A percentile compares a stretch with the other conserved stretches of the same genome.
phyloP scores from a whole-genome alignment of 2,888 invertebrate genomes.

The Ormyrus labotus region DNA sequence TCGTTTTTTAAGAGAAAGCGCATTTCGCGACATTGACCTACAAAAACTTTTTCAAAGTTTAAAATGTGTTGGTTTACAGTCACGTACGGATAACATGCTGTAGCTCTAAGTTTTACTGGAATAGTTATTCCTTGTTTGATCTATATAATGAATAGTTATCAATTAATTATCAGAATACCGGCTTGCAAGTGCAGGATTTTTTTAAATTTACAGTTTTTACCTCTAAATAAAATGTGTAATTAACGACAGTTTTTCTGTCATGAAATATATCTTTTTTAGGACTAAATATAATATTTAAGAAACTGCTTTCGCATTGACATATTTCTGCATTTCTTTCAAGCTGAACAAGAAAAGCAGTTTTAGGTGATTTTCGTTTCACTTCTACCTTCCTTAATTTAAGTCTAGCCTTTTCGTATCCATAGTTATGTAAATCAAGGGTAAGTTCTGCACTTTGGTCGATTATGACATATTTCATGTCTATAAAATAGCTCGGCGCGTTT shows the following conservation, averaged over 20 bases:
- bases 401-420: slow-evolving; percentile 77
- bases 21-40: slow-evolving; percentile 79
- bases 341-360: slow-evolving; percentile 69
- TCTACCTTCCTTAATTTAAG: slow-evolving; percentile 72
- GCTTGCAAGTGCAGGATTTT: not conserved
- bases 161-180: not conserved
- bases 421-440: slow-evolving; percentile 75
- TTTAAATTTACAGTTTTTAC: slow-evolving; percentile 16
- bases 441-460: slow-evolving; percentile 26
- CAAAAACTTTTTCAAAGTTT: slow-evolving; percentile 79
- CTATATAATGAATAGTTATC: slow-evolving; percentile 65
- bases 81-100: slow-evolving; percentile 79
- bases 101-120: slow-evolving; percentile 78
- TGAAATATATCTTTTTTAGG: slow-evolving; percentile 74
- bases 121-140: slow-evolving; percentile 80
- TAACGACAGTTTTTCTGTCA: slow-evolving; percentile 17
- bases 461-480: slow-evolving; percentile 31
- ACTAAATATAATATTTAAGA: slow-evolving; percentile 77
- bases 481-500: slow-evolving; percentile 21
- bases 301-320: slow-evolving; percentile 77
- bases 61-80: slow-evolving; percentile 75
- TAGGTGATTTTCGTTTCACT: slow-evolving; percentile 58
- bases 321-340: slow-evolving; percentile 71
- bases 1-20: slow-evolving; percentile 79
- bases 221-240: slow-evolving; percentile 40